A percentile compares a stretch with the other conserved stretches of the same genome.
These are phyloP conservation scores for Sebastes taczanowskii DNA, from an alignment of 2,797 vertebrate genomes.

Conservation along the genomic window DNA sequence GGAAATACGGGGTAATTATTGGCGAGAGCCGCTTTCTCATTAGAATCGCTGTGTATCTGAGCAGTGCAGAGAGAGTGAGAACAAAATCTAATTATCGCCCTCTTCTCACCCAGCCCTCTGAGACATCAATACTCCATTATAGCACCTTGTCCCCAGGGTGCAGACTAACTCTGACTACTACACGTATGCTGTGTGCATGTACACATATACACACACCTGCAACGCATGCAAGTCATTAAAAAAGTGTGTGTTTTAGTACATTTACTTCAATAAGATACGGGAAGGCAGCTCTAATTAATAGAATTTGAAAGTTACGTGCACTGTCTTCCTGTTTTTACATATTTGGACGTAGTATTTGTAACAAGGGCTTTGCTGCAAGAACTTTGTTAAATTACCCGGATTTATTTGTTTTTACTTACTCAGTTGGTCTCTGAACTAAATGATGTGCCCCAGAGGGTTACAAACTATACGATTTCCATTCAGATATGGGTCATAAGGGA, in stretches of 20 bases:
- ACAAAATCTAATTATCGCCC: constrained; percentile 85
- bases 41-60: constrained; percentile 77
- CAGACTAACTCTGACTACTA: constrained; percentile 50
- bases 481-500: constrained; percentile 6
- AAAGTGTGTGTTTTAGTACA: background rate
- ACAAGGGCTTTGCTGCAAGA: background rate
- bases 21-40: constrained; percentile 64
- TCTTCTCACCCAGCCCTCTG: constrained; percentile 71
- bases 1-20: constrained; percentile 70
- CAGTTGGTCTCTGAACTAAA: background rate
- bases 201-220: background rate
- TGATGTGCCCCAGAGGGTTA: background rate
- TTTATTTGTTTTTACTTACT: background rate
- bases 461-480: background rate
- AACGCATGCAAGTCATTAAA: constrained; percentile 12
- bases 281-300: background rate
- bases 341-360: background rate
- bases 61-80: constrained; percentile 72
- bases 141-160: constrained; percentile 69
- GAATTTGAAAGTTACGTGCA: background rate
- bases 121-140: constrained; percentile 85
- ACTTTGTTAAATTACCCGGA: background rate
- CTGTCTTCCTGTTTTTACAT: background rate
- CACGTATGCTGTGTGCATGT: constrained; percentile 28
- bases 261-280: background rate